phyloP scores from a whole-genome alignment of 2,888 invertebrate genomes.

The Meta bourneti region DNA sequence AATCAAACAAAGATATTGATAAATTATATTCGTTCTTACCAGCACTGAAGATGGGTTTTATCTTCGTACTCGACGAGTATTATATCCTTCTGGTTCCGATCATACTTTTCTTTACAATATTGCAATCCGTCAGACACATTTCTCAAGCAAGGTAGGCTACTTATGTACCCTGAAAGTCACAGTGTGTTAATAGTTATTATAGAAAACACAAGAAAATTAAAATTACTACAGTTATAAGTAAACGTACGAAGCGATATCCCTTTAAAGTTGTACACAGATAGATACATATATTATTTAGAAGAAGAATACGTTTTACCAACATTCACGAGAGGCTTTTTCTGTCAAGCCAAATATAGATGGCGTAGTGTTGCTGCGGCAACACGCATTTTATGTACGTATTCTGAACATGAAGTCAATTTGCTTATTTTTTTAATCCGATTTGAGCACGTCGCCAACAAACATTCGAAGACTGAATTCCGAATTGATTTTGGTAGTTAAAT shows the following conservation, averaged over 20 bases:
- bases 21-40: conserved; percentile 27
- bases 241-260: not conserved
- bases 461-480: too few species aligned
- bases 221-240: not conserved
- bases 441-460: too few species aligned
- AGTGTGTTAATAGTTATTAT: too few species aligned
- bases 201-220: not conserved
- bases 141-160: conserved; percentile 50
- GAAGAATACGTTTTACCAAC: not conserved
- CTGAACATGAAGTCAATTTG: too few species aligned
- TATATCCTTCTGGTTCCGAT: conserved; percentile 66
- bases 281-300: not conserved
- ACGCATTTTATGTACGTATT: too few species aligned
- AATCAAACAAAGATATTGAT: too few species aligned
- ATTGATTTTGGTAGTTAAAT: too few species aligned
- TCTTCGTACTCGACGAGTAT: conserved; percentile 62
- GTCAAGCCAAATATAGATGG: too few species aligned
- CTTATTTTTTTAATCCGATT: too few species aligned
- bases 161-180: conserved; percentile 37
- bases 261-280: not conserved
- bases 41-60: conserved; percentile 64
- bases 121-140: conserved; percentile 62
- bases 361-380: too few species aligned
- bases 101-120: conserved; percentile 67
- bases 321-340: too few species aligned